Base-by-base conservation (phyloP, 2,888 invertebrate species). In the Cephus pygmeus region DNA sequence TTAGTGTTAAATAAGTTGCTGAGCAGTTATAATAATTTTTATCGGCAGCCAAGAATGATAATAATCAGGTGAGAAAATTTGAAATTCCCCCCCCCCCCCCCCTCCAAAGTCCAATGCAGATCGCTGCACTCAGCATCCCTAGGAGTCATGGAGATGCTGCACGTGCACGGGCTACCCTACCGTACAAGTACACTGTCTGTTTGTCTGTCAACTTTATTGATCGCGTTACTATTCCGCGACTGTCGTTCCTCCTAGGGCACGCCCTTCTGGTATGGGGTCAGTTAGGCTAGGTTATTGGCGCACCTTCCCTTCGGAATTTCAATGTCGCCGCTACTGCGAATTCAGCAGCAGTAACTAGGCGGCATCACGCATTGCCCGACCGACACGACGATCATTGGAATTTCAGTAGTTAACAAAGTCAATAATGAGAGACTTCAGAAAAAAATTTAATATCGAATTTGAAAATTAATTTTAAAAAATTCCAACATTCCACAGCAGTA, bases 221-320 rank as follows among this genome's bases (percentile, higher is more conserved):
- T 56, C 23, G 56, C 56, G 56, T 6, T 56, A 56, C 56, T 56
- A 56, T 56, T 56, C 73, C 73, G 76, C 76, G 35, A 76, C 76
- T 76, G 76, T 76, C 76, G 76, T 76, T 56, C 73, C 73, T 76
- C 73, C 23, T 69, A 40, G 56, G 56, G 34, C 69, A 68, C 34
- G 73, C 76, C 76, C 34, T 68, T 34, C 56, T 68, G 33, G 34
- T 31, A 30, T 12, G 56, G 36, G 56, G 31, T 35, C 31, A 35
- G 56, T 76, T 73, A 40, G 56, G 76, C 34, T 76, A 73, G 73
- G 76, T 76, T 56, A 56, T 56, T 23, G 56, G 23, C 56, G 56
- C 56, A 56, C 56, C 56, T 56, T 23, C 23, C 56, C 56, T 23
- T 56, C 15, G 56, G 23, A 56, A 56, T 56, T 56, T 56, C 56